Conservation (phyloP, 2,113 vertebrate species). For the Hyaena hyaena region DNA sequence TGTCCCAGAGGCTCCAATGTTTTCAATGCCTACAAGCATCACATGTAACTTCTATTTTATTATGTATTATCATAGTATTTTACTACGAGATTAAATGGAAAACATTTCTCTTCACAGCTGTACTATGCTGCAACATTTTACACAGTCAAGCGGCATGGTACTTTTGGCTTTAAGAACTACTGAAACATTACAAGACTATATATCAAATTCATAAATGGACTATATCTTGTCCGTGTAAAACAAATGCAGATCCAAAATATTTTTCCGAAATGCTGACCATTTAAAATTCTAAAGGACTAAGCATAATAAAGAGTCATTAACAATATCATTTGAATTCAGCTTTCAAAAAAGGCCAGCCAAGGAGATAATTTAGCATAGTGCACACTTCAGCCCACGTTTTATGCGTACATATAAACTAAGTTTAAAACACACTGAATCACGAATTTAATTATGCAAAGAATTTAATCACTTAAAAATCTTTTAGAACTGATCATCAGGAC, state of each 20-base stretch:
- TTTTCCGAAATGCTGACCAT: not conserved
- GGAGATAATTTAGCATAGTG: not conserved
- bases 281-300: not conserved
- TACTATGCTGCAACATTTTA: not conserved
- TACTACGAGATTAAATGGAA: not conserved
- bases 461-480: not conserved
- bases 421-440: not conserved
- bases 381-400: not conserved
- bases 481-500: not conserved
- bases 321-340: not conserved
- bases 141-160: not conserved
- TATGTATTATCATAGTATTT: not conserved
- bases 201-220: slow-evolving; percentile 9
- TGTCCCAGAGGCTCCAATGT: not conserved
- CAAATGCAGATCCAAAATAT: not conserved
- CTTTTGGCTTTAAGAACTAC: slow-evolving; percentile 15
- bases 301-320: not conserved
- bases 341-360: not conserved
- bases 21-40: not conserved
- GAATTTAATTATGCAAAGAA: not conserved
- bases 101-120: not conserved
- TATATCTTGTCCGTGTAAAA: not conserved
- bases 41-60: not conserved
- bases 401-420: not conserved
- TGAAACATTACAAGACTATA: not conserved